phyloP scores from a whole-genome alignment of 2,797 vertebrate genomes.

The Enteromius thamalakanensis region DNA sequence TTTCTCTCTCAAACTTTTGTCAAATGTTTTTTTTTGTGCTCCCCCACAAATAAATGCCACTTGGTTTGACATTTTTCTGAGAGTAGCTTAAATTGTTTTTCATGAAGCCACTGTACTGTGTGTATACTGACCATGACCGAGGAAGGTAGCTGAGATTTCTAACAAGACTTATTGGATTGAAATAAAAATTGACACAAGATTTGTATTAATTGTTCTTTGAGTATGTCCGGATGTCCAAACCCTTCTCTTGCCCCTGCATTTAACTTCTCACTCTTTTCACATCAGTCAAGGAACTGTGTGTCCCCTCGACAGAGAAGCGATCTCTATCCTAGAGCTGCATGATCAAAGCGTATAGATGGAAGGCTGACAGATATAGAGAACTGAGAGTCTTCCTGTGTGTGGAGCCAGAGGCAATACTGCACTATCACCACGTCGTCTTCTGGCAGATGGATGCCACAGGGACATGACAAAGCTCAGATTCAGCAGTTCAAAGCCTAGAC shows the following conservation, averaged over 20 bases:
- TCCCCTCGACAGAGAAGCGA: slow-evolving; percentile 32
- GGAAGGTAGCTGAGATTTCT: background rate
- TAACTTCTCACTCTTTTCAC: slow-evolving; percentile 45
- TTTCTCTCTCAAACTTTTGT: background rate
- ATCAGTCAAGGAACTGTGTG: slow-evolving; percentile 49
- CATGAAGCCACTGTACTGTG: background rate
- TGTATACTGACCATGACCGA: background rate
- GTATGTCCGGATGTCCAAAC: slow-evolving; percentile 12
- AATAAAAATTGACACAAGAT: background rate
- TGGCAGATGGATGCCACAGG: slow-evolving; percentile 55
- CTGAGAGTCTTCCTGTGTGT: slow-evolving; percentile 60
- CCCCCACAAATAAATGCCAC: background rate
- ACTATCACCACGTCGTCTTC: slow-evolving; percentile 46
- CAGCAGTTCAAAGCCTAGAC: slow-evolving; percentile 49
- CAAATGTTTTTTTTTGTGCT: background rate
- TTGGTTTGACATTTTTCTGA: no score
- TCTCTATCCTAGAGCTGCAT: slow-evolving; percentile 49
- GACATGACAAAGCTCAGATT: slow-evolving; percentile 40
- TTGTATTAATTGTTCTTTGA: background rate
- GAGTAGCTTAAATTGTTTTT: background rate
- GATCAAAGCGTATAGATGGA: slow-evolving; percentile 49
- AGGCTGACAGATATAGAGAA: slow-evolving; percentile 54
- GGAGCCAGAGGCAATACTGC: slow-evolving; percentile 60
- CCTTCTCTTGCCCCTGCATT: slow-evolving; percentile 21
- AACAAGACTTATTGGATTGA: background rate